Evolutionary conservation across 1,140 invertebrate species (phyloP), one percentile per base, ranked within the genome.

Genomic region (Myzus persicae): DNA sequence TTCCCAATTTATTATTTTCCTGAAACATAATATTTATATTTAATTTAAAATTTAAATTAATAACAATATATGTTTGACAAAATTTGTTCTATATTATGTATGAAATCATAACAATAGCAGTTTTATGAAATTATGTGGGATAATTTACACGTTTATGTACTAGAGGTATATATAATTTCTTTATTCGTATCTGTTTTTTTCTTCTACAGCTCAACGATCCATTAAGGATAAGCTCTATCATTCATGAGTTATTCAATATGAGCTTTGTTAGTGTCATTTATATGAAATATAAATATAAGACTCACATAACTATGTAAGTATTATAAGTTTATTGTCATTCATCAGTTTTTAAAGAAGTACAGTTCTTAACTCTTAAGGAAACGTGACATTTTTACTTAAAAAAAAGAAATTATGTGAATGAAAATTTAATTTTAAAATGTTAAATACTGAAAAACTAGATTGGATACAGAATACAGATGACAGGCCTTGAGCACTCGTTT

Each of bases 201-300:
- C 59, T 76, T n/a, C 1, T 76, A 76, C 14, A 76, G 59, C n/a
- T 76, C 59, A 36, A 76, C 31, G 14, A 76, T 76, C n/a, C n/a
- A 76, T 76, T 76, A 76, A 76, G n/a, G 31, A 76, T 76, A 76
- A 76, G 59, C n/a, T 76, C n/a, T 76, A 14, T 14, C 59, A n/a
- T 76, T 76, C n/a, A 76, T 76, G 59, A 76, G 59, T 76, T 76
- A 76, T 76, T 76, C 59, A 76, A 76, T 76, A n/a, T 18, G n/a
- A 76, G 59, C 59, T n/a, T 76, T 76, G 59, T 76, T 76, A 18
- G n/a, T 76, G 31, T 76, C n/a, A 36, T 76, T 76, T 76, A n/a
- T 76, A 67, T n/a, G 6, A 76, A n/a, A 36, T 76, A 76, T 67
- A 67, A n/a, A 67, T 67, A 67, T 76, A n/a, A 76, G 14, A 76